Evolutionary conservation across 1,140 invertebrate species (phyloP).

Genomic region (Muscidifurax raptorellus): DNA sequence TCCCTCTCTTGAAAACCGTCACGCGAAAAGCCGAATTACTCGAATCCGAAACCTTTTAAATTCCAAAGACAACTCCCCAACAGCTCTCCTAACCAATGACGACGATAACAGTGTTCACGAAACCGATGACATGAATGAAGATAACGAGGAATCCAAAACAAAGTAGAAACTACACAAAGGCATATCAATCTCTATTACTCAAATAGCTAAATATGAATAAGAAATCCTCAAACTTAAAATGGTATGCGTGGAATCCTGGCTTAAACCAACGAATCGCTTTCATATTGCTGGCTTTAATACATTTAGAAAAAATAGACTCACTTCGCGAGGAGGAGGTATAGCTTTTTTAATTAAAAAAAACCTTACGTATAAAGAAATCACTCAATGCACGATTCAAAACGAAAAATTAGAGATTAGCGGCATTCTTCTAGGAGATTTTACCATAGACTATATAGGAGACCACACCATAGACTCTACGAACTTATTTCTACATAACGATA

Average conservation of each 20-base stretch:
- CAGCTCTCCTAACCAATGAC: no score
- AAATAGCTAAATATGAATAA: no score
- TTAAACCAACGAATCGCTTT: neutral
- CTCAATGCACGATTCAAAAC: neutral
- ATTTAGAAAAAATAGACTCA: neutral
- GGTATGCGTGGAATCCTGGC: conserved; percentile 6
- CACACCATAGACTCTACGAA: neutral
- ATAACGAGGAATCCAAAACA: no score
- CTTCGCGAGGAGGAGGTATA: neutral
- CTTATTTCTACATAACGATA: neutral
- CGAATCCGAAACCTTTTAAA: no score
- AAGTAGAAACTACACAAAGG: no score
- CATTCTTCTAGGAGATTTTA: neutral
- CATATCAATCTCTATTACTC: no score
- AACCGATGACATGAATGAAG: no score
- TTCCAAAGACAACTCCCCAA: no score
- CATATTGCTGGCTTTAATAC: neutral
- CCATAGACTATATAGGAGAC: neutral
- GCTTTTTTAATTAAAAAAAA: neutral
- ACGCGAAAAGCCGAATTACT: no score
- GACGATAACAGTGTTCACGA: no score
- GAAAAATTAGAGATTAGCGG: neutral
- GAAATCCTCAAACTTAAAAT: no score
- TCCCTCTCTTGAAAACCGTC: no score
- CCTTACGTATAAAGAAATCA: neutral